Conservation (phyloP, 2,888 invertebrate genomes). For the Tholera decimalis region DNA sequence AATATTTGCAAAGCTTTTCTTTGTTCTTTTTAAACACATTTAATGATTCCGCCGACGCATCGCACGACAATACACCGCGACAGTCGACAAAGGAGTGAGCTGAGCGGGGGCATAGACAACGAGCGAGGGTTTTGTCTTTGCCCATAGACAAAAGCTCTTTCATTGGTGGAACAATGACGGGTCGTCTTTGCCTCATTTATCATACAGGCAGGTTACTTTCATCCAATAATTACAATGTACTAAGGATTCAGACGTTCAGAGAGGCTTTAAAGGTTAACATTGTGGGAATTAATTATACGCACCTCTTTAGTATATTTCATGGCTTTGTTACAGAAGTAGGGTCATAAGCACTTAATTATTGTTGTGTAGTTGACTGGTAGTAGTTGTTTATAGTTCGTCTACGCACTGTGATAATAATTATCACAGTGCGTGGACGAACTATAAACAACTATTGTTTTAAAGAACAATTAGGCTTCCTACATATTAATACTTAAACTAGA, state of each 20-base stretch:
- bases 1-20: conserved; percentile 83
- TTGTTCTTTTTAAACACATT: conserved; percentile 77
- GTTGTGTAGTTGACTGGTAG: conserved; percentile 37
- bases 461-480: conserved; percentile 13
- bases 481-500: conserved; percentile 14
- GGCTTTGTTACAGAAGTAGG: conserved; percentile 73
- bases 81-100: conserved; percentile 86
- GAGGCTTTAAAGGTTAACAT: conserved; percentile 71
- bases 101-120: conserved; percentile 85
- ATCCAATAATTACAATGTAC: conserved; percentile 90
- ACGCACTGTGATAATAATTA: background rate
- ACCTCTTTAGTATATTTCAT: conserved; percentile 77
- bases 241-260: conserved; percentile 76
- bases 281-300: conserved; percentile 84
- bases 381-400: conserved; percentile 27
- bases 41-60: conserved; percentile 85
- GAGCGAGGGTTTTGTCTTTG: conserved; percentile 85
- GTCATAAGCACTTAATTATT: conserved; percentile 66
- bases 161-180: conserved; percentile 86
- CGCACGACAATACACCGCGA: conserved; percentile 80
- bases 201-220: conserved; percentile 90
- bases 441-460: conserved; percentile 20
- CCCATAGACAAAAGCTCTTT: conserved; percentile 90
- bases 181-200: conserved; percentile 89
- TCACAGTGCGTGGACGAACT: no score